Evolutionary conservation across 2,797 vertebrate genomes (phyloP).

Genomic region (Eidolon dupreanum): DNA sequence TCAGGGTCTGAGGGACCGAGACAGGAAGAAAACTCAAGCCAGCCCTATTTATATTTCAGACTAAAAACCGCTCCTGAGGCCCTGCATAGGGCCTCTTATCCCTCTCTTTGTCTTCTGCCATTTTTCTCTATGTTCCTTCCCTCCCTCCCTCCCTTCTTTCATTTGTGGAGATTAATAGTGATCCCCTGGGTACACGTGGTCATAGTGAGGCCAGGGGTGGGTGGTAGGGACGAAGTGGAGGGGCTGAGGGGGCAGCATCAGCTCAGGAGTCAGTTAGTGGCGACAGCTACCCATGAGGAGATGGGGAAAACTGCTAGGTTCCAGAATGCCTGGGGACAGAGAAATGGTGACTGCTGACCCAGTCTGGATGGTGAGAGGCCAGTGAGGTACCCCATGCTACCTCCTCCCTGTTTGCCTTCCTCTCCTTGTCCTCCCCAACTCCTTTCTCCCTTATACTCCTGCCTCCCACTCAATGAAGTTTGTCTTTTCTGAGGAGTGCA

Average conservation of each 20-base stretch:
- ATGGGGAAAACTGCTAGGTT: neutral
- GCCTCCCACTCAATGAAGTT: neutral
- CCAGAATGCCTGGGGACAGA: neutral
- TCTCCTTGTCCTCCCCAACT: neutral
- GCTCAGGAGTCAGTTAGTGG: neutral
- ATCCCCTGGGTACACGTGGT: neutral
- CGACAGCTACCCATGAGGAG: neutral
- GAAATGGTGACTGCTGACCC: neutral
- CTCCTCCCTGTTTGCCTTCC: neutral
- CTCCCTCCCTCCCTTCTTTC: neutral
- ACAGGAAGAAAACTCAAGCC: neutral
- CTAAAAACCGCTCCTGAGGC: neutral
- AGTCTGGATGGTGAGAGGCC: neutral
- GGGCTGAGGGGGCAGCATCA: neutral
- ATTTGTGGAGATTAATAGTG: neutral
- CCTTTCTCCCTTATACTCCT: neutral
- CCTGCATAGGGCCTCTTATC: neutral
- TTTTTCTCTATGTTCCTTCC: neutral
- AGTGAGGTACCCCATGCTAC: rapidly evolving
- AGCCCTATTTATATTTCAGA: neutral
- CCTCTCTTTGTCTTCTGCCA: neutral
- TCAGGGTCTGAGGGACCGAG: neutral
- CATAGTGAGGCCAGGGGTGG: neutral
- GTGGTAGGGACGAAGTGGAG: neutral
- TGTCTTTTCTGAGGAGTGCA: neutral